Percentiles rank a stretch among this genome's conserved stretches.
Evolutionary conservation across 2,888 invertebrate species (phyloP).

Genomic region (Hirudinaria manillensis): DNA sequence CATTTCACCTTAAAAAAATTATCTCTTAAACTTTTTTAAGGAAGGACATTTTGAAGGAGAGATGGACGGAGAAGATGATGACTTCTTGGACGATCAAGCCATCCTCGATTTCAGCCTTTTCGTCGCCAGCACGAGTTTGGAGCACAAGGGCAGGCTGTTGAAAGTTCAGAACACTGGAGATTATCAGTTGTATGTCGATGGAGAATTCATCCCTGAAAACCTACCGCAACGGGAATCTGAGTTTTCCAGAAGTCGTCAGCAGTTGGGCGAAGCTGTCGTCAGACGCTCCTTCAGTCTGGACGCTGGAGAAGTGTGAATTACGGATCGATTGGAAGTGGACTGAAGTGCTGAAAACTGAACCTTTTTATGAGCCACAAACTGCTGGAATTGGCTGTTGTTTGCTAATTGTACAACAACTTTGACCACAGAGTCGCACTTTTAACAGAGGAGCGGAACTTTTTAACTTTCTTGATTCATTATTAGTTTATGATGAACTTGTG

Average conservation of each 20-base stretch:
- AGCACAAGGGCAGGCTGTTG: constrained; percentile 16
- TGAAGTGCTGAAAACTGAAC: too few relatives aligned
- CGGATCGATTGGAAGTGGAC: too few relatives aligned
- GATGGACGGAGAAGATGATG: constrained; percentile 8
- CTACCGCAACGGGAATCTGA: neutral
- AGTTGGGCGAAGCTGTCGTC: too few relatives aligned
- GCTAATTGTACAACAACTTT: neutral
- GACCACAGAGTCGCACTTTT: neutral
- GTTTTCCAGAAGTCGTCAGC: too few relatives aligned
- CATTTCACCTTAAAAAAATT: neutral
- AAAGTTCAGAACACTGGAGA: neutral
- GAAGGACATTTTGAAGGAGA: constrained; percentile 18
- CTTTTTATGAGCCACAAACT: too few relatives aligned
- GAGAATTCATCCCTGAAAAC: constrained; percentile 16
- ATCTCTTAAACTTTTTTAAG: neutral
- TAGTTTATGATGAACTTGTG: too few relatives aligned
- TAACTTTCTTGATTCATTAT: neutral
- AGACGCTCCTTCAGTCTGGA: too few relatives aligned
- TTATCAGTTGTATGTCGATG: constrained; percentile 16
- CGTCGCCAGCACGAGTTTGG: neutral
- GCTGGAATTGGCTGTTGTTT: too few relatives aligned
- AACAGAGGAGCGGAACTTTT: neutral
- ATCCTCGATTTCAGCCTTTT: constrained; percentile 15
- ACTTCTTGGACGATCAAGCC: neutral
- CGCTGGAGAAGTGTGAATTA: too few relatives aligned